A percentile compares a stretch with the other conserved stretches of the same genome.
Evolutionary conservation across 2,113 vertebrate species (phyloP).

Genomic region (Edolisoma coerulescens): DNA sequence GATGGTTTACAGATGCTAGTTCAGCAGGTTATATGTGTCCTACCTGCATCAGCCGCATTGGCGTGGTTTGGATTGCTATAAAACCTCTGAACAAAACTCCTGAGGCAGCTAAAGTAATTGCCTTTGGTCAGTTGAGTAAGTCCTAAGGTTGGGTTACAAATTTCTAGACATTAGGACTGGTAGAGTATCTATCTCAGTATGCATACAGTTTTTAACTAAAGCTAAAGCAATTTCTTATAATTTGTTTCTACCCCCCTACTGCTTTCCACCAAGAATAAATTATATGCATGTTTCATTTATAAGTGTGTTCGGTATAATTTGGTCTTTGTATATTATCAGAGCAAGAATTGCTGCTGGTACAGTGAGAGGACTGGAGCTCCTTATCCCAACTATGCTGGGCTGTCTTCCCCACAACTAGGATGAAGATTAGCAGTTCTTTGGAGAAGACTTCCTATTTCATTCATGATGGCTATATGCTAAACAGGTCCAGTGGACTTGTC

Average conservation of each 20-base stretch:
- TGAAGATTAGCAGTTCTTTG: neutral
- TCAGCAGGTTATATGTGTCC: neutral
- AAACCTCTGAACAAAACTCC: neutral
- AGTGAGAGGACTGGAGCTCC: neutral
- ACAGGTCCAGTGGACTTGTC: neutral
- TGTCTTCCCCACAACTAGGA: neutral
- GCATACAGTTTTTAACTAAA: neutral
- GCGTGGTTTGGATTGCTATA: neutral
- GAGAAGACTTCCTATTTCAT: neutral
- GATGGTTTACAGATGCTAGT: neutral
- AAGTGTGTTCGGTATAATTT: neutral
- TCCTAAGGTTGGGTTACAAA: neutral
- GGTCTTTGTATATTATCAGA: neutral
- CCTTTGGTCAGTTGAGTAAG: neutral
- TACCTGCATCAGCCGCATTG: neutral
- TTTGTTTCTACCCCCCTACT: neutral
- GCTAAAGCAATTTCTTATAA: neutral
- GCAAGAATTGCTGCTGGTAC: neutral
- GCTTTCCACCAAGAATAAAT: neutral
- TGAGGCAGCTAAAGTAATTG: neutral
- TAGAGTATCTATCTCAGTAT: neutral
- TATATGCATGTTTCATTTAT: neutral
- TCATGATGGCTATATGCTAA: neutral
- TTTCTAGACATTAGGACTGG: neutral
- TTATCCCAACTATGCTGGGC: neutral